A percentile compares a stretch with the other conserved stretches of the same genome.
Conservation (phyloP, 1,140 invertebrate species). For the Drosophila seguyi region DNA sequence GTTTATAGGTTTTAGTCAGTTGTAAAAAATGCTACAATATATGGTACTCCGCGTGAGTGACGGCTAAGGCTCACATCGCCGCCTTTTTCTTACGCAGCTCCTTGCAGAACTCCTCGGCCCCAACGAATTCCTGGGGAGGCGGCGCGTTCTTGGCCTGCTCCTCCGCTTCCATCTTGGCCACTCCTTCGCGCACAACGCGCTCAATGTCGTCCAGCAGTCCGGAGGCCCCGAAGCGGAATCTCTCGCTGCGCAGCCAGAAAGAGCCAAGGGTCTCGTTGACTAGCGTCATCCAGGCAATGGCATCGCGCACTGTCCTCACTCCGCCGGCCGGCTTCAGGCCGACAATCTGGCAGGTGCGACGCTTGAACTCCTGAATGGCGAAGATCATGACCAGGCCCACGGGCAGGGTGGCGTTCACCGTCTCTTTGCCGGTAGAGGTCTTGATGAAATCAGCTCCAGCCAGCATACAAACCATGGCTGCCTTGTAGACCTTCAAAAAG, state of each 20-base stretch:
- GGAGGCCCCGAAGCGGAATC: slow-evolving; percentile 98
- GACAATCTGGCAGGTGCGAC: slow-evolving; percentile 91
- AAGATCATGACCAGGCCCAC: slow-evolving; percentile 97
- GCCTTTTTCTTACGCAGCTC: slow-evolving; percentile 39
- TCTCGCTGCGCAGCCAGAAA: slow-evolving; percentile 92
- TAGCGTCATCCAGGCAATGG: slow-evolving; percentile 94
- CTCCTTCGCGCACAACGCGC: slow-evolving; percentile 65
- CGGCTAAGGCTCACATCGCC: slow-evolving; percentile 25
- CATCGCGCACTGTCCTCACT: slow-evolving; percentile 94
- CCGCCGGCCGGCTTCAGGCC: slow-evolving; percentile 99
- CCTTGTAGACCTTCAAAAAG: slow-evolving; percentile 88
- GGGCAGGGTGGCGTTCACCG: slow-evolving; percentile 96
- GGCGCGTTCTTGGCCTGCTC: slow-evolving; percentile 7
- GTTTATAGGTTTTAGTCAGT: slow-evolving; percentile 66
- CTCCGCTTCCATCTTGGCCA: slow-evolving; percentile 44
- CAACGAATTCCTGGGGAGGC: not conserved
- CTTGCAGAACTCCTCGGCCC: slow-evolving; percentile 42
- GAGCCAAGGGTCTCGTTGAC: slow-evolving; percentile 94
- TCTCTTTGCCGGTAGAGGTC: slow-evolving; percentile 99
- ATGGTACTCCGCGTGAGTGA: slow-evolving; percentile 36
- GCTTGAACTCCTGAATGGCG: slow-evolving; percentile 94
- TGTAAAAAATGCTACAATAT: slow-evolving; percentile 68
- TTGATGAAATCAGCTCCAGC: slow-evolving; percentile 99
- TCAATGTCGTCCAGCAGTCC: slow-evolving; percentile 92
- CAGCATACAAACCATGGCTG: slow-evolving; percentile 96